Evolutionary conservation across 1,140 invertebrate species (phyloP).

Genomic region (Adelges cooleyi): DNA sequence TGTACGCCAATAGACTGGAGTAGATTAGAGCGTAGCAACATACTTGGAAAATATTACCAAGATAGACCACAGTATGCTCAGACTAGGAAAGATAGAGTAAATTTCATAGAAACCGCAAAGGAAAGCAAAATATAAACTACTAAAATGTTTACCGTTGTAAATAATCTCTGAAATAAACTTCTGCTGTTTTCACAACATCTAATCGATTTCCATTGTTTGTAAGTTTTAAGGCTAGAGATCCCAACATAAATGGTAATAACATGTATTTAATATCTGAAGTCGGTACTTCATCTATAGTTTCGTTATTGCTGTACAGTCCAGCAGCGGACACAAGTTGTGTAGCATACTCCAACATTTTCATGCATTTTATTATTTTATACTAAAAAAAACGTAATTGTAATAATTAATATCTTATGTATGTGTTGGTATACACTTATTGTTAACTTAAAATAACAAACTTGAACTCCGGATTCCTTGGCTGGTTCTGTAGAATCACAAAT

Average conservation of each 20-base stretch:
- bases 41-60: too few relatives aligned
- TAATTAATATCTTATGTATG: neutral
- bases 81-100: too few relatives aligned
- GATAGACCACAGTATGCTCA: too few relatives aligned
- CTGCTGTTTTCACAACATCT: slow-evolving; percentile 57
- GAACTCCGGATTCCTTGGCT: slow-evolving; percentile 48
- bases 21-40: too few relatives aligned
- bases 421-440: neutral
- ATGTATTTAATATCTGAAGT: slow-evolving; percentile 76
- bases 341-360: slow-evolving; percentile 60
- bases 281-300: slow-evolving; percentile 72
- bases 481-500: slow-evolving; percentile 45
- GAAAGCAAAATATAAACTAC: neutral
- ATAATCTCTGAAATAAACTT: slow-evolving; percentile 78
- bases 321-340: slow-evolving; percentile 65
- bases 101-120: too few relatives aligned
- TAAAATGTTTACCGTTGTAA: slow-evolving; percentile 47
- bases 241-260: slow-evolving; percentile 69
- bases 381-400: slow-evolving; percentile 37
- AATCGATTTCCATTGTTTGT: slow-evolving; percentile 46
- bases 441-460: slow-evolving; percentile 39
- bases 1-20: too few relatives aligned
- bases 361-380: slow-evolving; percentile 54
- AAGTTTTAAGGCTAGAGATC: slow-evolving; percentile 58
- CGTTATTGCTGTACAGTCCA: slow-evolving; percentile 77